A percentile compares a stretch with the other conserved stretches of the same genome.
phyloP scores from a whole-genome alignment of 2,888 invertebrate genomes.

The Geophilus truncorum region DNA sequence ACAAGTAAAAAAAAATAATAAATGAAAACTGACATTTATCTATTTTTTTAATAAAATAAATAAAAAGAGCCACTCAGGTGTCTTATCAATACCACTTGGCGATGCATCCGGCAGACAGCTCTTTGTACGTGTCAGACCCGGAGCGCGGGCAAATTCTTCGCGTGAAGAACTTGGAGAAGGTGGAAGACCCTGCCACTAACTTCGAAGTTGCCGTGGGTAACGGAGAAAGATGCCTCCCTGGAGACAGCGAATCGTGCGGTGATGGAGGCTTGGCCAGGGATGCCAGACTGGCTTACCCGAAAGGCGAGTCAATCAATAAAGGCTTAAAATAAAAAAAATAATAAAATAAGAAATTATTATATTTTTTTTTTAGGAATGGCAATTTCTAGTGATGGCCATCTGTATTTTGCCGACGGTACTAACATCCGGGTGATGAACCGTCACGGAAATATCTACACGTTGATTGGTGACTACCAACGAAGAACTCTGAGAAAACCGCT shows the following conservation, averaged over 20 bases:
- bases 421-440: conserved; percentile 89
- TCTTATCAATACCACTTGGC: conserved; percentile 97
- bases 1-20: not conserved
- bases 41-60: not conserved
- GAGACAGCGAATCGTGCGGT: conserved; percentile 91
- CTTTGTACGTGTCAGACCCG: conserved; percentile 91
- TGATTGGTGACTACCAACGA: conserved; percentile 73
- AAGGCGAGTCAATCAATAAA: conserved; percentile 56
- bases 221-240: conserved; percentile 86
- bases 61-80: conserved; percentile 71
- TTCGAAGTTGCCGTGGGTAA: conserved; percentile 94
- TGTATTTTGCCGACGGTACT: conserved; percentile 94
- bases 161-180: conserved; percentile 75
- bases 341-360: not conserved
- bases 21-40: not conserved
- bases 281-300: conserved; percentile 91
- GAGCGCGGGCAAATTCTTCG: conserved; percentile 90
- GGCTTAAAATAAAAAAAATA: not conserved
- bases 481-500: conserved; percentile 91
- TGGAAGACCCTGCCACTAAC: conserved; percentile 79
- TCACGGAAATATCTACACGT: conserved; percentile 83
- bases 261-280: conserved; percentile 88
- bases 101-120: conserved; percentile 86
- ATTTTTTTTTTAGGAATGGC: conserved; percentile 63
- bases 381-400: conserved; percentile 80